Conservation (phyloP, 2,888 invertebrate genomes). For the Cactoblastis cactorum region DNA sequence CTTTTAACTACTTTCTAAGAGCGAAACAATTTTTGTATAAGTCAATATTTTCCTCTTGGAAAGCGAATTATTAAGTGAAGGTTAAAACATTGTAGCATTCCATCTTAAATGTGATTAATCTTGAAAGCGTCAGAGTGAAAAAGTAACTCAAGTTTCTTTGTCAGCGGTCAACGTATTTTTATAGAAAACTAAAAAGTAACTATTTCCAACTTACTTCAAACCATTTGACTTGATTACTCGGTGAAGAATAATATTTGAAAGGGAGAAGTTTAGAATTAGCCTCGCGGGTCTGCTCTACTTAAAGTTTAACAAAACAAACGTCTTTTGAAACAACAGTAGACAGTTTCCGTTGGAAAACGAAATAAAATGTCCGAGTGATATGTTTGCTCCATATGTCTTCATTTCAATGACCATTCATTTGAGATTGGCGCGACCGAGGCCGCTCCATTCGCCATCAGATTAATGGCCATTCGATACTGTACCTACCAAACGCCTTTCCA, state of each 20-base stretch:
- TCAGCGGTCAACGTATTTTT: background rate
- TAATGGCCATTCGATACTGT: slow-evolving; percentile 56
- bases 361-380: slow-evolving; percentile 59
- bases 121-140: background rate
- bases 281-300: slow-evolving; percentile 36
- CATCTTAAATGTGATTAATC: background rate
- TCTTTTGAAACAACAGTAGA: slow-evolving; percentile 34
- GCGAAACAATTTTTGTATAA: background rate
- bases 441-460: slow-evolving; percentile 44
- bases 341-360: slow-evolving; percentile 44
- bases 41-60: background rate
- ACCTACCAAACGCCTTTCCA: slow-evolving; percentile 39
- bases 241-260: slow-evolving; percentile 40
- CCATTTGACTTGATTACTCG: slow-evolving; percentile 48
- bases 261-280: slow-evolving; percentile 45
- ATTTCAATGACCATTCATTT: slow-evolving; percentile 68
- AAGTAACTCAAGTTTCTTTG: background rate
- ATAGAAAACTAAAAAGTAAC: background rate
- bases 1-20: background rate
- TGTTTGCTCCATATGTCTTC: slow-evolving; percentile 63
- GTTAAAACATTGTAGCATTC: background rate
- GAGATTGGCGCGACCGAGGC: slow-evolving; percentile 47
- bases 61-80: background rate
- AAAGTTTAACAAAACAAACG: slow-evolving; percentile 45
- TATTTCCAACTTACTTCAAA: slow-evolving; percentile 25